Conservation (phyloP, 2,113 vertebrate species). For the Orycteropus afer region DNA sequence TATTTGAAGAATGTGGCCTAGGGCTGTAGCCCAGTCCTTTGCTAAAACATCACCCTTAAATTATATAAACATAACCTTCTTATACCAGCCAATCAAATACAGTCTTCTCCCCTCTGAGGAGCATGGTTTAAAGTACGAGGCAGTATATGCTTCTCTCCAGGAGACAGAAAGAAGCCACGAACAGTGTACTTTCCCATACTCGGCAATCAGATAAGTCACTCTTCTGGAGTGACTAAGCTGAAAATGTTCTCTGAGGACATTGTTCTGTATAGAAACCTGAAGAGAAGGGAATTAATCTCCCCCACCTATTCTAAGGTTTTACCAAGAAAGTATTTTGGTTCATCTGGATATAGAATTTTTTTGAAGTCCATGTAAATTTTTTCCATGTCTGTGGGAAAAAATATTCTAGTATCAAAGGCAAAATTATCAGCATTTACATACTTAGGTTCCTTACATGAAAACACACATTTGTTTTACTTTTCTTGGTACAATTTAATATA, state of each 20-base stretch:
- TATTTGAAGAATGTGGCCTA: background rate
- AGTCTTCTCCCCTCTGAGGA: background rate
- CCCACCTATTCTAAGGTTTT: background rate
- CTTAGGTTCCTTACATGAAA: background rate
- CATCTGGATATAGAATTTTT: background rate
- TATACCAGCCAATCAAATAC: background rate
- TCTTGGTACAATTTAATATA: background rate
- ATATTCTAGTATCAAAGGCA: background rate
- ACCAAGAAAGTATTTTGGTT: background rate
- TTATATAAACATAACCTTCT: background rate
- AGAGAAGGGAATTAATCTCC: background rate
- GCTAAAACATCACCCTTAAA: background rate
- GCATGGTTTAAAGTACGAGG: accelerated
- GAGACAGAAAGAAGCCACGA: background rate
- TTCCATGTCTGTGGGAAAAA: background rate
- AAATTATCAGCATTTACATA: background rate
- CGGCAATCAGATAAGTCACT: background rate
- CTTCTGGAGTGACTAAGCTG: background rate
- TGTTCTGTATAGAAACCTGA: background rate
- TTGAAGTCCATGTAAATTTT: background rate
- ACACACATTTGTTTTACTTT: background rate
- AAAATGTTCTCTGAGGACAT: background rate
- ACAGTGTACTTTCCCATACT: background rate
- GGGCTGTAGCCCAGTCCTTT: background rate
- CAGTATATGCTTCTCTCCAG: background rate